Base-by-base conservation (phyloP, 2,797 vertebrate genomes). In the Sphaeramia orbicularis region DNA sequence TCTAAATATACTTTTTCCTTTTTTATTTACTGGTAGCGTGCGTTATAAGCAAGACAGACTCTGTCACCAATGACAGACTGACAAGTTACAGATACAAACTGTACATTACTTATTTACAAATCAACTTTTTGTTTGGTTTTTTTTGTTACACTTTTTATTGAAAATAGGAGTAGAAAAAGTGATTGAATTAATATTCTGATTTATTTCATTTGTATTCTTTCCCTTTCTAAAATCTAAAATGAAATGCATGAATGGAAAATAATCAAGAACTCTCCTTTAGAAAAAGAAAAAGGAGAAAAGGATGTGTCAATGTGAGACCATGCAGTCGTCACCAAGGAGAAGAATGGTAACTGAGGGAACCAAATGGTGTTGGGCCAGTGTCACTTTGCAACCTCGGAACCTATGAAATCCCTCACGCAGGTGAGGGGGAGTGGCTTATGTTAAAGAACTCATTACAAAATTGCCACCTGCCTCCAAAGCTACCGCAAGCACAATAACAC, bases 51-150 rank as follows among this genome's bases (percentile, higher is more conserved):
- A 95, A 96, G 95, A 96, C 95, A 93, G 95, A 96, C 92, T 95
- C 95, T 95, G 95, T 96, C 96, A 94, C 95, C 93, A 94, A 95
- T 91, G 94, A 96, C 91, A 94, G 95, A 95, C 93, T 95, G 95
- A 95, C 93, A 93, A 92, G 90, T 94, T 95, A 96, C 92, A 83
- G 93, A 96, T 96, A 98, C 96, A 97, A 97, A 98, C 96, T 97
- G 95, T 97, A 98, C 96, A 98, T 92, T 87, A 92, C 86, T 80
- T 96, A 97, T 97, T 96, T 97, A 97, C 96, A 98, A 95, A 95
- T 94, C 67, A 93, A 93, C 84, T 93, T 92, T 94, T 94, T 94
- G 78, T 91, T 88, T 86, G 48, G 18, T 89, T 92, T 93, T 93
- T 80, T 93, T 91, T 68, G 12, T 85, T 89, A 86, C 38, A 89